These are phyloP conservation scores for Seira musarum DNA, from an alignment of 2,888 invertebrate genomes.

Conservation along the genomic window DNA sequence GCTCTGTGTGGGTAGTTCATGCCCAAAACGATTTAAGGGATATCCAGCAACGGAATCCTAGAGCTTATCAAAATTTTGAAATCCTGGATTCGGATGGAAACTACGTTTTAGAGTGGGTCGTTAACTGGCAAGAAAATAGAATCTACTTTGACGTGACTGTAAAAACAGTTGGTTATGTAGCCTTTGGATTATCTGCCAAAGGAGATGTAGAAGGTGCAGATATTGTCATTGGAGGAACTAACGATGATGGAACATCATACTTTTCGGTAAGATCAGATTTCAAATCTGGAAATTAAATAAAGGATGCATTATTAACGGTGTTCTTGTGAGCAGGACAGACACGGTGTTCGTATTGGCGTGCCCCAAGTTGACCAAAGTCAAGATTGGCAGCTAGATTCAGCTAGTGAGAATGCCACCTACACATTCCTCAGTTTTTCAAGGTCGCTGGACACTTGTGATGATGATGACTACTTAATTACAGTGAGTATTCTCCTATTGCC, in stretches of 20 bases:
- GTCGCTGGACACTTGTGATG: slow-evolving; percentile 30
- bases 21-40: no score
- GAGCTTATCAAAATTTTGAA: background rate
- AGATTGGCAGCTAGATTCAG: background rate
- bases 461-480: background rate
- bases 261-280: slow-evolving; percentile 27
- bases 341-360: background rate
- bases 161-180: slow-evolving; percentile 34
- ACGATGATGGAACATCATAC: slow-evolving; percentile 23
- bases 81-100: slow-evolving; percentile 13
- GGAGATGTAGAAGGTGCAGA: slow-evolving; percentile 37
- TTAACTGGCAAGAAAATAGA: background rate
- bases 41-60: background rate
- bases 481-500: no score
- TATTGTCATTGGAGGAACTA: slow-evolving; percentile 6
- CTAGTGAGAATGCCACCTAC: background rate
- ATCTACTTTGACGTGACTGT: slow-evolving; percentile 33
- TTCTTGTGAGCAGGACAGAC: background rate
- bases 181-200: background rate
- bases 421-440: slow-evolving; percentile 22
- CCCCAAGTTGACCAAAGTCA: background rate
- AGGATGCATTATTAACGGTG: background rate
- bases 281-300: background rate
- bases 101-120: slow-evolving; percentile 24
- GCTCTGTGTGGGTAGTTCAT: no score